Percentiles rank a stretch among this genome's conserved stretches.
Conservation (phyloP, 2,113 vertebrate genomes). For the Neotragus pygmaeus region DNA sequence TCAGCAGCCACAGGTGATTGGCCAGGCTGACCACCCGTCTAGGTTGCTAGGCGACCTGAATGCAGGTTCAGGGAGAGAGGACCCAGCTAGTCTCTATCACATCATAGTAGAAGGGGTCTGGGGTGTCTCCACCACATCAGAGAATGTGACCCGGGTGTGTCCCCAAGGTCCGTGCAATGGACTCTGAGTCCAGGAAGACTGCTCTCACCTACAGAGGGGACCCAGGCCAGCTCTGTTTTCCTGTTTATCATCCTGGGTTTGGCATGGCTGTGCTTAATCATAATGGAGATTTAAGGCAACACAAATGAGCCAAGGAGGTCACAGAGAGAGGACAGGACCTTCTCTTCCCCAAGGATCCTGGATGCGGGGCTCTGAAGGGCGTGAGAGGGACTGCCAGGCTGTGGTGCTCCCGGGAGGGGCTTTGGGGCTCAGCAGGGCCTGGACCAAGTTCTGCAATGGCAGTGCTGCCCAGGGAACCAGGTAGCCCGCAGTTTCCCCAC, state of each 20-base stretch:
- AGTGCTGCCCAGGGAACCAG: fast-evolving
- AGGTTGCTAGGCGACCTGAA: conserved; percentile 40
- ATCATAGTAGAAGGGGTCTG: neutral
- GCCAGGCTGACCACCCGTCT: neutral
- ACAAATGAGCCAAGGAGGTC: neutral
- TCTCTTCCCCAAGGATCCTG: neutral
- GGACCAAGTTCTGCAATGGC: neutral
- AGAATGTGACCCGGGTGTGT: neutral
- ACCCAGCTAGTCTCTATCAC: neutral
- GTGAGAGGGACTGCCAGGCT: neutral
- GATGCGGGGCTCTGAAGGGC: neutral
- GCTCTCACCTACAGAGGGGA: neutral
- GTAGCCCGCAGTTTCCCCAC: fast-evolving
- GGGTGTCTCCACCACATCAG: neutral
- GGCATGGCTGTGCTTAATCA: neutral
- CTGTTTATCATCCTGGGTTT: neutral
- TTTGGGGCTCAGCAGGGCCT: fast-evolving
- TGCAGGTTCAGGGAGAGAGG: neutral
- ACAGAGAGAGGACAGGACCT: fast-evolving
- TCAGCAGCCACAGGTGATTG: neutral
- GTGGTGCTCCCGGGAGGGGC: fast-evolving
- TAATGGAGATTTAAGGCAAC: fast-evolving
- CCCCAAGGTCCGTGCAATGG: neutral
- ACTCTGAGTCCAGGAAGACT: neutral
- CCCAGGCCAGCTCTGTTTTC: neutral